A percentile compares a stretch with the other conserved stretches of the same genome.
These are phyloP conservation scores for Pristionchus exspectatus DNA, from an alignment of 2,888 invertebrate genomes.

Conservation along the genomic window DNA sequence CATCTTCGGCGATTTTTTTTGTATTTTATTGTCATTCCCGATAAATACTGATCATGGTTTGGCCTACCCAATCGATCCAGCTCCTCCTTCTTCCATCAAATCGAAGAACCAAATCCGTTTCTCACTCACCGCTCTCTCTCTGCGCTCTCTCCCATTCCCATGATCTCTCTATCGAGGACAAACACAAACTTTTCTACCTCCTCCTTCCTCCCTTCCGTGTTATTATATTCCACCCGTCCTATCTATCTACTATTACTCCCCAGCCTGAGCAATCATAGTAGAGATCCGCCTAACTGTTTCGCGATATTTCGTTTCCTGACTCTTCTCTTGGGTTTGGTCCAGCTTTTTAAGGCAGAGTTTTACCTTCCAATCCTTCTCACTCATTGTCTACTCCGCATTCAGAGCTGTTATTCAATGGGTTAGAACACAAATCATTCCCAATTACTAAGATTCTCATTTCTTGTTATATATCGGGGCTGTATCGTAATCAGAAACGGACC, in stretches of 20 bases:
- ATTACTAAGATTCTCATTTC: too few relatives aligned
- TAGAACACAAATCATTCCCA: too few relatives aligned
- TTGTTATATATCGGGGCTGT: too few relatives aligned
- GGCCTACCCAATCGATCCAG: constrained; percentile 3
- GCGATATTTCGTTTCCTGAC: not conserved
- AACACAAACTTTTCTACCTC: constrained; percentile 34
- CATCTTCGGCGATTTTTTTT: too few relatives aligned
- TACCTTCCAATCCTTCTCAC: not conserved
- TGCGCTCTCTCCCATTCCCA: constrained; percentile 52
- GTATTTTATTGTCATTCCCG: too few relatives aligned
- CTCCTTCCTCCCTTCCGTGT: not conserved
- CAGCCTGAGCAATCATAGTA: not conserved
- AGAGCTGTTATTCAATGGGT: too few relatives aligned
- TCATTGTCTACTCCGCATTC: not conserved
- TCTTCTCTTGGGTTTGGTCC: too few relatives aligned
- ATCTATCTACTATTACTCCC: not conserved
- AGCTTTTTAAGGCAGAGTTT: not conserved
- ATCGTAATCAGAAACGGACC: too few relatives aligned
- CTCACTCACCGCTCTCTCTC: constrained; percentile 53
- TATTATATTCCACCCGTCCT: not conserved
- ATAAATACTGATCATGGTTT: not conserved
- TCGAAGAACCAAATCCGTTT: constrained; percentile 38
- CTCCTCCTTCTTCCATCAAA: not conserved
- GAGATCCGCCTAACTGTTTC: not conserved
- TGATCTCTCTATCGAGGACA: constrained; percentile 51